phyloP scores from a whole-genome alignment of 1,140 invertebrate species.

The Drosophila nigromelanica region DNA sequence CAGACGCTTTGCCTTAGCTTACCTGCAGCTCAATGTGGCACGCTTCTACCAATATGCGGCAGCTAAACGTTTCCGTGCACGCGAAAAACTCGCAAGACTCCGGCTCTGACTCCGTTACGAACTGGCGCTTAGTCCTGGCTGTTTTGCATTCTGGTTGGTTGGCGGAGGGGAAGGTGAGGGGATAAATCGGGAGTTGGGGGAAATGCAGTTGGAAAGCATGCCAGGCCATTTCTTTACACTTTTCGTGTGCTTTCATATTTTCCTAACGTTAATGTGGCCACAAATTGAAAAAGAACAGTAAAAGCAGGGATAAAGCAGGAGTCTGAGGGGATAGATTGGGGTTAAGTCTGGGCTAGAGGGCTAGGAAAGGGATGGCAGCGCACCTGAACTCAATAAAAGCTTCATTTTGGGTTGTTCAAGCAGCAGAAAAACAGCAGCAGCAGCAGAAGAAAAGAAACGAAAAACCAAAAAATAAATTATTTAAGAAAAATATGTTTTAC shows the following conservation, averaged over 20 bases:
- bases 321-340: slow-evolving; percentile 46
- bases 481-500: slow-evolving; percentile 83
- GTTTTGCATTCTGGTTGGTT: slow-evolving; percentile 41
- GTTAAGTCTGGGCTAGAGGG: neutral
- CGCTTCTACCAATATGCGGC: slow-evolving; percentile 69
- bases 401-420: slow-evolving; percentile 80
- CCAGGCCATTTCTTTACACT: slow-evolving; percentile 74
- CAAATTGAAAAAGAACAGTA: slow-evolving; percentile 77
- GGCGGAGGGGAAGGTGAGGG: neutral
- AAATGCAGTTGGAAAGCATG: slow-evolving; percentile 55
- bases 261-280: slow-evolving; percentile 81
- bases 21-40: slow-evolving; percentile 35
- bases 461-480: slow-evolving; percentile 78
- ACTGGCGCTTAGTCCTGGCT: slow-evolving; percentile 1
- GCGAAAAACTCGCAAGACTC: slow-evolving; percentile 57
- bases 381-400: slow-evolving; percentile 82
- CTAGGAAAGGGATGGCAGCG: slow-evolving; percentile 18
- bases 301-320: slow-evolving; percentile 43
- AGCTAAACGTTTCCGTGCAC: slow-evolving; percentile 78
- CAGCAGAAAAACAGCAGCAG: slow-evolving; percentile 69
- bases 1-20: slow-evolving; percentile 43
- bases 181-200: neutral
- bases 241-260: slow-evolving; percentile 79
- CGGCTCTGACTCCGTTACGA: slow-evolving; percentile 10
- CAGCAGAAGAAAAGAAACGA: slow-evolving; percentile 41